Conservation (phyloP, 2,113 vertebrate species). For the Dicerorhinus sumatrensis region DNA sequence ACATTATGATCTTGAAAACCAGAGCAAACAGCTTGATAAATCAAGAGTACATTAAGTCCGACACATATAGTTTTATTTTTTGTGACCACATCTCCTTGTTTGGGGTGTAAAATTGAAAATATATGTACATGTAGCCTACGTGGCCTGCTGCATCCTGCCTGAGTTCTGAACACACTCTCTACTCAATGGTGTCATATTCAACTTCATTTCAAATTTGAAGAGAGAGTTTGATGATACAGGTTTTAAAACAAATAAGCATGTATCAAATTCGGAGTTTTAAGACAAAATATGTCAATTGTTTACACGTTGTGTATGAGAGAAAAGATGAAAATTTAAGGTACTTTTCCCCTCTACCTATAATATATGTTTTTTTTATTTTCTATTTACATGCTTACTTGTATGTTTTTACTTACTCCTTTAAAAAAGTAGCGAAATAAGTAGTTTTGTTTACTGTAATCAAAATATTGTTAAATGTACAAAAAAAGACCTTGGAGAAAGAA, state of each 20-base stretch:
- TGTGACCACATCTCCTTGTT: too few relatives aligned
- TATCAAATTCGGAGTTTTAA: neutral
- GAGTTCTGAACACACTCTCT: neutral
- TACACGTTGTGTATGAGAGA: neutral
- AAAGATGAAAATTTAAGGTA: neutral
- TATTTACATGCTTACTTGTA: neutral
- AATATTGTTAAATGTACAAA: conserved; percentile 81
- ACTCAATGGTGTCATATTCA: neutral
- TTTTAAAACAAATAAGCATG: neutral
- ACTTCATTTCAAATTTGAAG: neutral
- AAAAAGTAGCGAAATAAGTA: conserved; percentile 71
- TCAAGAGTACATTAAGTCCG: neutral
- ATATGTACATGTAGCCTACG: accelerated
- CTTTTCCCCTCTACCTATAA: neutral
- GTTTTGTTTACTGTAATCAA: conserved; percentile 80
- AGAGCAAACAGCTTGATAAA: neutral
- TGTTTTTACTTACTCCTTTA: conserved; percentile 43
- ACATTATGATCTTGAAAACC: neutral
- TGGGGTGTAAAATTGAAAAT: too few relatives aligned
- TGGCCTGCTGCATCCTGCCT: neutral
- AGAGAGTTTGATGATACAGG: neutral
- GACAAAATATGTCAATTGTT: neutral
- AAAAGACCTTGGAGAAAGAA: conserved; percentile 84
- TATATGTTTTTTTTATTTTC: neutral
- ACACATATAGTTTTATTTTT: neutral